phyloP scores from a whole-genome alignment of 2,113 vertebrate species.

The Rhadina sibilatrix region DNA sequence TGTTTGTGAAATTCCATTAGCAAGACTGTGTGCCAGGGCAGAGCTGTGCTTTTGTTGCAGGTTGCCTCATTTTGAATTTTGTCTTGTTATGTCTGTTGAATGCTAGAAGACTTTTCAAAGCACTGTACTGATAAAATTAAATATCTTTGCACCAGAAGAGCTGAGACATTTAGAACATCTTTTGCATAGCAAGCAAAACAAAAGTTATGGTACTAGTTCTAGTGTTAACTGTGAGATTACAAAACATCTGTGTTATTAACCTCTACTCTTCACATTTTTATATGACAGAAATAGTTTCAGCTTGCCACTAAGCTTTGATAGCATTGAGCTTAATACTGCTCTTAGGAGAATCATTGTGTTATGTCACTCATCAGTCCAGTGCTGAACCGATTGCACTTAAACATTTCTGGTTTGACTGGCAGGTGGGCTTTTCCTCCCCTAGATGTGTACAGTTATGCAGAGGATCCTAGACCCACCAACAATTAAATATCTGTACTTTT shows the following conservation, averaged over 20 bases:
- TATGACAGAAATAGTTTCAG: background rate
- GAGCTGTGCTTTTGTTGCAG: background rate
- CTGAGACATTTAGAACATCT: background rate
- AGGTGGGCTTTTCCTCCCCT: background rate
- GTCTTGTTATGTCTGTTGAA: background rate
- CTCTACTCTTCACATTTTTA: background rate
- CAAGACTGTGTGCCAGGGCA: background rate
- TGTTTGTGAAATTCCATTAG: background rate
- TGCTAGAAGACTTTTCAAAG: background rate
- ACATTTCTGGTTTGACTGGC: background rate
- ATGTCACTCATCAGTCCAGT: accelerated
- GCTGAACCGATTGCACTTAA: background rate
- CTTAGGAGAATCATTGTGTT: background rate
- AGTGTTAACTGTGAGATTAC: background rate
- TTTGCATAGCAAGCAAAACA: background rate
- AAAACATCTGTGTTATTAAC: background rate
- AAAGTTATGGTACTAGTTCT: background rate
- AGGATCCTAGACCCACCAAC: background rate
- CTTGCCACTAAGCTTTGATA: background rate
- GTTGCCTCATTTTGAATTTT: background rate
- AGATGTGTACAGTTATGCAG: background rate
- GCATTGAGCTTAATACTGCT: background rate
- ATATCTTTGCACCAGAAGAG: background rate
- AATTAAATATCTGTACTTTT: background rate
- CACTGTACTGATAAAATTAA: background rate